Base-by-base conservation (phyloP, 2,797 vertebrate genomes). In the Lepilemur septentrionalis region DNA sequence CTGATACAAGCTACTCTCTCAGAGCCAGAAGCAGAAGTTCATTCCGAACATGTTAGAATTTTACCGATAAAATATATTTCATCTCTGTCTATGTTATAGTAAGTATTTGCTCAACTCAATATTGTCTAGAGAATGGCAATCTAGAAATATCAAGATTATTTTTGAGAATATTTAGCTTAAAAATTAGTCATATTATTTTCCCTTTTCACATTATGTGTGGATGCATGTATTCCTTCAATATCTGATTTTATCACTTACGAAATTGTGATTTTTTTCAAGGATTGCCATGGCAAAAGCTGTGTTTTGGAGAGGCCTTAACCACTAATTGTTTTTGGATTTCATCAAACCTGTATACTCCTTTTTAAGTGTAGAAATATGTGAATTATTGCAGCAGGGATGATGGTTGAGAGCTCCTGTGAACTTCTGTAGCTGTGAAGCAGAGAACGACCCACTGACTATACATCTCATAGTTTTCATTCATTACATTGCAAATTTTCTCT, bases 131-230 rank as follows among this genome's bases (percentile, higher is more conserved):
- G 5, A 86, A 59, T 87, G 46, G 30, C 25, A 83, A 46, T 84
- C 18, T 90, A 91, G 57, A 90, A 41, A 78, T 59, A 90, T 43
- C 14, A n/a, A 91, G 11, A 41, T 67, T 83, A 43, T 41, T 67
- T 93, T 89, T 93, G 32, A 48, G 82, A 90, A 65, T 70, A 32
- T 90, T 96, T 82, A 32, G 14, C 79, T 95, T 87, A 69, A 79
- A 88, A 81, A 14, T 46, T 70, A 48, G 18, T 50, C 65, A 59
- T 55, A 46, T 20, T 78, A 48, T 63, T 85, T 92, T 69, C 28
- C 10, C 8, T 83, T 83, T 82, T 82, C 28, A 50, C 6, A 17
- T 50, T 79, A 59, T 28, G 6, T 92, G 7, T 59, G 4, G 67
- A 7, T 69, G 50, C 82, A 2, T 67, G 8, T 63, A 28, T 70